Conservation (phyloP, 2,797 vertebrate species). For the Tapirus indicus region DNA sequence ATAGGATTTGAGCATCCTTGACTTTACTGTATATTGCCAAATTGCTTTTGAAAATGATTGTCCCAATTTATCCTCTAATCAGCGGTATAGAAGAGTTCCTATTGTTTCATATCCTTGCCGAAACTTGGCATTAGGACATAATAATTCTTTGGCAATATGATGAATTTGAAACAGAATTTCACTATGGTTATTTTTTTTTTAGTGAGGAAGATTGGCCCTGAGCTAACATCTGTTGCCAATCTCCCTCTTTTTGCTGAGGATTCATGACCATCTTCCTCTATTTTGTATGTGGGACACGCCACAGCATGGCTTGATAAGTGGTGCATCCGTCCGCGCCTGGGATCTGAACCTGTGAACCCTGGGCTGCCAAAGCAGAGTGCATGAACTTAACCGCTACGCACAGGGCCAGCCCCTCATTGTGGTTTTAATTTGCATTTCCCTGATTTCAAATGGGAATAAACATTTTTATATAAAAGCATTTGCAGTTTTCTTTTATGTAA, state of each 20-base stretch:
- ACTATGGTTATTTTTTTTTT: not conserved
- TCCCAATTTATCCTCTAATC: not conserved
- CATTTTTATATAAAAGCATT: not conserved
- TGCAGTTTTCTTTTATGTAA: constrained; percentile 51
- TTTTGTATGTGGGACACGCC: too few species aligned
- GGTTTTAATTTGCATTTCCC: constrained; percentile 43
- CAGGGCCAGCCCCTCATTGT: not conserved
- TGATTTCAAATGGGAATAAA: not conserved
- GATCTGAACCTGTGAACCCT: too few species aligned
- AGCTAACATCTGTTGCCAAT: too few species aligned
- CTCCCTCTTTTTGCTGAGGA: too few species aligned
- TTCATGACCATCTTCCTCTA: too few species aligned
- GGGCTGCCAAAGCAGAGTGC: too few species aligned
- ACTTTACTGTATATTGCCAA: not conserved
- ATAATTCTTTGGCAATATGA: not conserved
- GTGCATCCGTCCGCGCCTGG: too few species aligned
- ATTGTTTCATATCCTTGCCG: not conserved
- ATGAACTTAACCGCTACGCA: too few species aligned
- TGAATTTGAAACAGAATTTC: constrained; percentile 31
- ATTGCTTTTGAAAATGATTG: not conserved
- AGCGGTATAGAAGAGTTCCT: not conserved
- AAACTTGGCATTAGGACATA: not conserved
- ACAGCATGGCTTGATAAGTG: too few species aligned
- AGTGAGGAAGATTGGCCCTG: too few species aligned
- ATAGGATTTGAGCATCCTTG: not conserved